phyloP scores from a whole-genome alignment of 2,888 invertebrate genomes.

The Acholoe squamosa region DNA sequence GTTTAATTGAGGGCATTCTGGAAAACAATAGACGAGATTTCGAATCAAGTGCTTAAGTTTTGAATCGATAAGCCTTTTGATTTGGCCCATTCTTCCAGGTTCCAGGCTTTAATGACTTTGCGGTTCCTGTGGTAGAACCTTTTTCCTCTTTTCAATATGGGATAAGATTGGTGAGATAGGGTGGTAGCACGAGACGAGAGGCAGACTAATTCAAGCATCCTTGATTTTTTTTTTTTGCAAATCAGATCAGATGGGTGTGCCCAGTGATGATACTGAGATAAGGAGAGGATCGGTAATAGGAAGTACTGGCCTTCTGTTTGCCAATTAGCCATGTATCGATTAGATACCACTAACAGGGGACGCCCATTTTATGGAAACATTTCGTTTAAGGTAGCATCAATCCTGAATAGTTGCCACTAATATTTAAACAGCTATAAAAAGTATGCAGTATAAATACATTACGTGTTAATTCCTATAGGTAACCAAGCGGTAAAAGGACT shows the following conservation, averaged over 20 bases:
- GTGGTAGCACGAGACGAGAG: neutral
- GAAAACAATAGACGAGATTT: slow-evolving; percentile 60
- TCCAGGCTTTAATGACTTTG: slow-evolving; percentile 39
- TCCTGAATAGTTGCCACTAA: neutral
- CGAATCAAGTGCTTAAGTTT: slow-evolving; percentile 56
- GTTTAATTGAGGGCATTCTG: slow-evolving; percentile 60
- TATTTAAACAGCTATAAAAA: neutral
- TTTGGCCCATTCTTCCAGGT: neutral
- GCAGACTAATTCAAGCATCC: neutral
- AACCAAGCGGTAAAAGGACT: neutral
- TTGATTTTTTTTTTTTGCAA: slow-evolving; percentile 18
- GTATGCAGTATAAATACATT: too few relatives aligned
- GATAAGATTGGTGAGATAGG: slow-evolving; percentile 42
- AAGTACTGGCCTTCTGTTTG: neutral
- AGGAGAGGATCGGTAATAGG: neutral
- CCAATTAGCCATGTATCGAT: slow-evolving; percentile 33
- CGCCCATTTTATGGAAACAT: neutral
- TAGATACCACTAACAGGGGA: neutral
- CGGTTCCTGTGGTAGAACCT: neutral
- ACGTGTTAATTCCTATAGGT: neutral
- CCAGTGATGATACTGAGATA: neutral
- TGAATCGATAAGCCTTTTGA: slow-evolving; percentile 59
- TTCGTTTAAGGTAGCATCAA: neutral
- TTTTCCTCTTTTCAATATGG: neutral
- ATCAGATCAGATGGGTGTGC: slow-evolving; percentile 2